Conservation (phyloP, 2,113 vertebrate species). For the Cnemophilus loriae region DNA sequence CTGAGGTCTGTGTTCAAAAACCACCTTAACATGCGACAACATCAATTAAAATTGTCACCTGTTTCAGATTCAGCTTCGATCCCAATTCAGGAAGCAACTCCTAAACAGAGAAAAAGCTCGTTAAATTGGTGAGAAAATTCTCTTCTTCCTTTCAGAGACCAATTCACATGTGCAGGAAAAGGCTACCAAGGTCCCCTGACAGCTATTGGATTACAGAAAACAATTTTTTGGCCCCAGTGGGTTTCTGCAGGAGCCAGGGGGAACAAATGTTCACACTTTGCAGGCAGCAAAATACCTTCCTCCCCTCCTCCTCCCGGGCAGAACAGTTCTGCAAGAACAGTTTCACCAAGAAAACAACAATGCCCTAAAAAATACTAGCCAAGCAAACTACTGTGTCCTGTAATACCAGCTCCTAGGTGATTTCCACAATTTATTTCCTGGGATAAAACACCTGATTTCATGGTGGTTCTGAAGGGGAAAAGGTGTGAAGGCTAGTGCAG, state of each 20-base stretch:
- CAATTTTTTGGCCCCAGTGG: background rate
- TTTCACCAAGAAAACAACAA: background rate
- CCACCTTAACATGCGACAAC: background rate
- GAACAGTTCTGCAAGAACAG: background rate
- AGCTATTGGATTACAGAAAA: background rate
- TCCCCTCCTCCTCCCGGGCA: background rate
- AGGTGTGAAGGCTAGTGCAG: background rate
- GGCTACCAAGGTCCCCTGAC: background rate
- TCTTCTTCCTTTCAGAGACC: background rate
- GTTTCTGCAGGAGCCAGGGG: background rate
- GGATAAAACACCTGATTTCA: background rate
- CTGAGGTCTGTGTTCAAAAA: background rate
- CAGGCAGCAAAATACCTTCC: background rate
- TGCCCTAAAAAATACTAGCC: background rate
- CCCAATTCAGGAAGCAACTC: slow-evolving; percentile 60
- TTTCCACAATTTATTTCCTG: background rate
- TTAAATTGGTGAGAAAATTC: slow-evolving; percentile 10
- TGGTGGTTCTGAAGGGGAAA: background rate
- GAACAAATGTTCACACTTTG: background rate
- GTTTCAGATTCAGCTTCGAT: slow-evolving; percentile 62
- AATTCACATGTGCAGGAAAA: background rate
- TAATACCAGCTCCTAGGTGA: background rate
- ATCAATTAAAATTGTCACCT: slow-evolving; percentile 55
- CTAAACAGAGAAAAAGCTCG: slow-evolving; percentile 56
- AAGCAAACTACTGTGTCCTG: background rate